These are phyloP conservation scores for Naja naja DNA, from an alignment of 2,113 vertebrate genomes.

Conservation along the genomic window DNA sequence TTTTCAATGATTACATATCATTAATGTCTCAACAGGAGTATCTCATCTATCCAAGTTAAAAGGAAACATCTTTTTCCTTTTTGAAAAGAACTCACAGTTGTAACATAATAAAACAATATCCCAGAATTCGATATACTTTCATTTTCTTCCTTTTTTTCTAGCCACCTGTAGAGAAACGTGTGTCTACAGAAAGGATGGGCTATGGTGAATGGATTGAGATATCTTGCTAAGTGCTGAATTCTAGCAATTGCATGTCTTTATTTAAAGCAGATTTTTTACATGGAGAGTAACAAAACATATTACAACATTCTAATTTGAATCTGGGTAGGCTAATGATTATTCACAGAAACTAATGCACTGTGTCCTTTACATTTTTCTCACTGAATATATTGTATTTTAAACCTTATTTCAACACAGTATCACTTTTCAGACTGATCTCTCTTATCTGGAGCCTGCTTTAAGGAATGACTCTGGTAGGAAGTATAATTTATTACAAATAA, in stretches of 20 bases:
- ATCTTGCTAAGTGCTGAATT: neutral
- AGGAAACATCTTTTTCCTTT: neutral
- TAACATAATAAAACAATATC: neutral
- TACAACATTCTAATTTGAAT: neutral
- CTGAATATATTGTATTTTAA: slow-evolving; percentile 42
- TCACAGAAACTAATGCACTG: slow-evolving; percentile 10
- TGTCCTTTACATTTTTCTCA: slow-evolving; percentile 30
- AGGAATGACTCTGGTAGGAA: slow-evolving; percentile 54
- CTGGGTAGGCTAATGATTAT: slow-evolving; percentile 21
- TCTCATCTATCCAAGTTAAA: neutral
- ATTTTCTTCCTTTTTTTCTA: neutral
- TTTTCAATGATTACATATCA: neutral
- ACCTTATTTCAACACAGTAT: slow-evolving; percentile 45
- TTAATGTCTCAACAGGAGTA: neutral
- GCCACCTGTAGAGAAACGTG: neutral
- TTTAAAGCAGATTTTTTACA: slow-evolving; percentile 10
- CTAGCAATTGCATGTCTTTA: neutral
- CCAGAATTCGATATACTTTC: neutral
- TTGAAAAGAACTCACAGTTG: neutral
- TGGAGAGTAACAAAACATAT: neutral
- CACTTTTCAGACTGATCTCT: slow-evolving; percentile 56
- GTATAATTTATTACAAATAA: slow-evolving; percentile 63
- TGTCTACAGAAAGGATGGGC: neutral
- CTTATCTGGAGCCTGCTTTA: slow-evolving; percentile 54
- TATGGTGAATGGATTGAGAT: neutral